phyloP scores from a whole-genome alignment of 2,888 invertebrate species.

The Cosmia pyralina region DNA sequence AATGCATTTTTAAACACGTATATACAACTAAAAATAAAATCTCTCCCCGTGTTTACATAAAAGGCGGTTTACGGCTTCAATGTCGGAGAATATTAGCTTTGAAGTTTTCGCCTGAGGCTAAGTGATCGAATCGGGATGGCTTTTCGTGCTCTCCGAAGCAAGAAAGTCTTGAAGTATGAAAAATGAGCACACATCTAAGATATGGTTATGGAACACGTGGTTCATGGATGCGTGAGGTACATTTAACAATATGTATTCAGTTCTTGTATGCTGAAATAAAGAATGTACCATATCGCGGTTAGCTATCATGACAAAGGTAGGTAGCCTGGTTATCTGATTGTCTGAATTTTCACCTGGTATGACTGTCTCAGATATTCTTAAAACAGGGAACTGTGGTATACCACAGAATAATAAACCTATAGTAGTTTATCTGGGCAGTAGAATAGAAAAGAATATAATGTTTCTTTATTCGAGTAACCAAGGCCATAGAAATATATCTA shows the following conservation, averaged over 20 bases:
- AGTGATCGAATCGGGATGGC: constrained; percentile 34
- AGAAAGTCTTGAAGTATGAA: constrained; percentile 45
- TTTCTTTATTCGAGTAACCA: no score
- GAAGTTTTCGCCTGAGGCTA: constrained; percentile 39
- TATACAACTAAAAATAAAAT: constrained; percentile 10
- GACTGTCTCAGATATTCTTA: background rate
- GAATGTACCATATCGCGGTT: background rate
- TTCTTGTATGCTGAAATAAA: background rate
- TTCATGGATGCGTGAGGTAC: background rate
- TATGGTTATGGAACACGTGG: background rate
- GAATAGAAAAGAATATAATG: no score
- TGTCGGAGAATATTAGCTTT: constrained; percentile 45
- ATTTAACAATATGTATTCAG: background rate
- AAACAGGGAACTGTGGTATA: background rate
- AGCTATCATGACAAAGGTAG: background rate
- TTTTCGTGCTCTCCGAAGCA: constrained; percentile 33
- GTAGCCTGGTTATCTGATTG: background rate
- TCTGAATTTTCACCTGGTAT: background rate
- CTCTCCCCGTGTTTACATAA: background rate
- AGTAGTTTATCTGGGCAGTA: no score
- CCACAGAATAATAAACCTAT: no score
- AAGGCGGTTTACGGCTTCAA: constrained; percentile 40
- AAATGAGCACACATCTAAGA: constrained; percentile 20
- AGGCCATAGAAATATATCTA: no score
- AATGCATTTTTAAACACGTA: background rate